Evolutionary conservation across 2,113 vertebrate species (phyloP).

Genomic region (Antechinus stuartii): DNA sequence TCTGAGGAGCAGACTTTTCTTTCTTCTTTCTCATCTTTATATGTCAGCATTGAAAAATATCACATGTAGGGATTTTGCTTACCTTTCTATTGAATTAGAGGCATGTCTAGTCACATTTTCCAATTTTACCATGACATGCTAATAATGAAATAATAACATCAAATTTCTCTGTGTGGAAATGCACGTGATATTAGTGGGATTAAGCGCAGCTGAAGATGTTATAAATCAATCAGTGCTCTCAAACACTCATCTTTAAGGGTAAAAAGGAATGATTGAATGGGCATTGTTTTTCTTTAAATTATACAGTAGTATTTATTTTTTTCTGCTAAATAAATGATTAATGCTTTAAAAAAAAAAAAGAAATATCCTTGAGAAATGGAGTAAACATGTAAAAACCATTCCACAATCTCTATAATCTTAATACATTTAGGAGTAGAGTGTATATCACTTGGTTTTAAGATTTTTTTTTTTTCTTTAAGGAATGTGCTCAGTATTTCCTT

Average conservation of each 20-base stretch:
- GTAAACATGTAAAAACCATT: not conserved
- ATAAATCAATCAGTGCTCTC: not conserved
- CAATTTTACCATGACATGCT: slow-evolving; percentile 66
- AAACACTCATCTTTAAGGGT: not conserved
- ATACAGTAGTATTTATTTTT: too few species aligned
- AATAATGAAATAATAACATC: slow-evolving; percentile 27
- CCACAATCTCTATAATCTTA: not conserved
- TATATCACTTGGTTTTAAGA: slow-evolving; percentile 38
- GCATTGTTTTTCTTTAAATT: too few species aligned
- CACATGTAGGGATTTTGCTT: slow-evolving; percentile 58
- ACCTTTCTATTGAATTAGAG: slow-evolving; percentile 58
- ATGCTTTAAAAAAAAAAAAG: too few species aligned
- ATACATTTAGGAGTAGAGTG: not conserved
- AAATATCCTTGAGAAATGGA: not conserved
- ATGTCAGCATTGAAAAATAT: slow-evolving; percentile 67
- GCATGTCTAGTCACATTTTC: not conserved
- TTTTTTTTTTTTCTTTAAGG: slow-evolving; percentile 83
- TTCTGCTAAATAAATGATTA: too few species aligned
- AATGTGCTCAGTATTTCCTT: slow-evolving; percentile 98
- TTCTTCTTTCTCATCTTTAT: slow-evolving; percentile 67
- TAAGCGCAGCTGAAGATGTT: slow-evolving; percentile 2
- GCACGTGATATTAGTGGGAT: not conserved
- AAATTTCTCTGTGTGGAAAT: slow-evolving; percentile 13
- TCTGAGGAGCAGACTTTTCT: slow-evolving; percentile 65
- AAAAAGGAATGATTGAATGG: slow-evolving; percentile 33